These are phyloP conservation scores for Poecile atricapillus DNA, from an alignment of 2,113 vertebrate species.

Conservation along the genomic window DNA sequence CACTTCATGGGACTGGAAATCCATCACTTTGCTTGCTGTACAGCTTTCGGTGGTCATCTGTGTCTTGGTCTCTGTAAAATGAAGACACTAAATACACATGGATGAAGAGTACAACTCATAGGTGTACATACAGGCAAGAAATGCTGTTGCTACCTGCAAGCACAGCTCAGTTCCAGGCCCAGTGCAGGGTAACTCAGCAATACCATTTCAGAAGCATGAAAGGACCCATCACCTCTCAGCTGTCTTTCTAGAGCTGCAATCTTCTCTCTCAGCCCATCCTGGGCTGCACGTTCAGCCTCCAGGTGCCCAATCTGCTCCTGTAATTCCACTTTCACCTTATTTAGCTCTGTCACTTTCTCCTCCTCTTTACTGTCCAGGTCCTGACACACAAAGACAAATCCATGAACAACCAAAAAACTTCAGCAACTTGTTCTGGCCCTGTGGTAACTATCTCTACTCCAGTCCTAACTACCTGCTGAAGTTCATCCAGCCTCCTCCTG, in stretches of 20 bases:
- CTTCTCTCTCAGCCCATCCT: conserved; percentile 85
- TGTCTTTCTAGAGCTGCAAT: conserved; percentile 86
- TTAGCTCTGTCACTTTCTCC: conserved; percentile 85
- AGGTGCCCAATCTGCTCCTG: conserved; percentile 88
- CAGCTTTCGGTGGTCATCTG: not conserved
- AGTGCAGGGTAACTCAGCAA: not conserved
- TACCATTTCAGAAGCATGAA: not conserved
- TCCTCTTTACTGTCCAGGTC: conserved; percentile 87
- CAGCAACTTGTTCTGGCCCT: not conserved
- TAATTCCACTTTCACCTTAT: conserved; percentile 83
- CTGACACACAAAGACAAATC: conserved; percentile 63
- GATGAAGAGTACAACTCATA: not conserved
- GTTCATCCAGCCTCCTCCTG: conserved; percentile 79
- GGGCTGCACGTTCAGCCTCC: conserved; percentile 81
- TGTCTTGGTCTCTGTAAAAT: not conserved
- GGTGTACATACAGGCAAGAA: not conserved
- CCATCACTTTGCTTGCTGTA: not conserved
- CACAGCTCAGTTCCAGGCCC: not conserved
- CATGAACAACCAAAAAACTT: not conserved
- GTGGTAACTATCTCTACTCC: not conserved
- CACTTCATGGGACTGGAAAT: not conserved
- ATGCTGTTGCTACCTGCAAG: not conserved
- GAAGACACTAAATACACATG: not conserved
- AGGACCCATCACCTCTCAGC: conserved; percentile 80
- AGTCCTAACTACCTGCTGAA: conserved; percentile 81